These are phyloP conservation scores for Aphelenchoides fujianensis DNA, from an alignment of 1,140 invertebrate genomes.

Conservation along the genomic window DNA sequence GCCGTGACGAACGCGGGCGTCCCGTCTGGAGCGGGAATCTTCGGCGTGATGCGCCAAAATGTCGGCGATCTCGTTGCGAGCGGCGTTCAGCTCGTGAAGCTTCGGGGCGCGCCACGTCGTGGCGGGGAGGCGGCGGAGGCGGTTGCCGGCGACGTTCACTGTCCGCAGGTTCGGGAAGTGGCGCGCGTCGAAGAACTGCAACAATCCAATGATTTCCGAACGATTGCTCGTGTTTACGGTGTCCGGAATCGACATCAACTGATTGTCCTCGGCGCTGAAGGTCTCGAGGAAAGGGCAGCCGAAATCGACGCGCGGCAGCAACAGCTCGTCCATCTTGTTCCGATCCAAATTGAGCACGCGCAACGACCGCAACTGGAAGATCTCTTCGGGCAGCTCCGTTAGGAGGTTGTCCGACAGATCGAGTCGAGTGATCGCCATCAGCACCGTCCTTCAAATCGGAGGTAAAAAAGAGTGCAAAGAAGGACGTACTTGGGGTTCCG, in stretches of 20 bases:
- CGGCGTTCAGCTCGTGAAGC: constrained; percentile 82
- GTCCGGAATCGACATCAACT: constrained; percentile 24
- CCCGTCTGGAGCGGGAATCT: neutral
- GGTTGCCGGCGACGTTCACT: constrained; percentile 88
- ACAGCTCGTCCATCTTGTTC: constrained; percentile 10
- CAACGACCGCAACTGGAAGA: constrained; percentile 79
- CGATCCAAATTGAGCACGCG: constrained; percentile 50
- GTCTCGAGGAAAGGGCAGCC: constrained; percentile 36
- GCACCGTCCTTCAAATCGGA: constrained; percentile 67
- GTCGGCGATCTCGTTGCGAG: constrained; percentile 80
- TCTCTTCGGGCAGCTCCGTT: constrained; percentile 73
- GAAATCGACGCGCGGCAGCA: constrained; percentile 14
- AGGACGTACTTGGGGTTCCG: constrained; percentile 31
- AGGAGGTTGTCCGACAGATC: constrained; percentile 89
- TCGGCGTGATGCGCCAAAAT: constrained; percentile 17
- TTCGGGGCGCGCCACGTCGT: constrained; percentile 84
- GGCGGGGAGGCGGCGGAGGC: constrained; percentile 78
- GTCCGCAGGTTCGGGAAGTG: constrained; percentile 75
- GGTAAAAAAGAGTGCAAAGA: neutral
- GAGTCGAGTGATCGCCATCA: constrained; percentile 85
- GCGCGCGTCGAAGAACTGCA: constrained; percentile 73
- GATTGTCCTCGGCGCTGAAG: constrained; percentile 33
- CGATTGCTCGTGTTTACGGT: neutral
- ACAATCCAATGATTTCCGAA: neutral
- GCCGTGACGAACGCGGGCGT: constrained; percentile 1